Percentiles rank a stretch among this genome's conserved stretches.
Conservation (phyloP, 1,140 invertebrate species). For the Eulimnadia texana region DNA sequence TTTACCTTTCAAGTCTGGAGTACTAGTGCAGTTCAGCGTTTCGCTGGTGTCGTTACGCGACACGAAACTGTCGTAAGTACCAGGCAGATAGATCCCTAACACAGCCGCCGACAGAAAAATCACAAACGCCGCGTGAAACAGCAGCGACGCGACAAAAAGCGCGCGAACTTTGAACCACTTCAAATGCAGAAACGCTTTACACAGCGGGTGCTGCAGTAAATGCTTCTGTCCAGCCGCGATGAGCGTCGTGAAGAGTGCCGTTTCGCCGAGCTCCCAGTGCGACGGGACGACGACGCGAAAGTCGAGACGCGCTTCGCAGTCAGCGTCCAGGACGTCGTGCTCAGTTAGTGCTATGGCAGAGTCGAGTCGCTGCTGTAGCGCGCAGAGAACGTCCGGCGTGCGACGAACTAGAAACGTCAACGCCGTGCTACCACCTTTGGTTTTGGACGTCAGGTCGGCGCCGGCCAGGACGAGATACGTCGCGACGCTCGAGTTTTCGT, state of each 20-base stretch:
- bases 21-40: too few species aligned
- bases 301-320: conserved; percentile 63
- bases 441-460: conserved; percentile 66
- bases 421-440: conserved; percentile 64
- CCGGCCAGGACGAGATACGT: conserved; percentile 65
- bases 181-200: conserved; percentile 63
- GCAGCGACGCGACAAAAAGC: conserved; percentile 60
- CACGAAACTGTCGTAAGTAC: too few species aligned
- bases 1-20: too few species aligned
- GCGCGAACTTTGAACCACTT: conserved; percentile 82
- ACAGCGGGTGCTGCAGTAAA: conserved; percentile 62
- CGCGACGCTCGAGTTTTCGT: conserved; percentile 66
- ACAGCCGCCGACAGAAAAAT: conserved; percentile 60
- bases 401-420: conserved; percentile 62
- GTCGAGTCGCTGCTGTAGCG: conserved; percentile 55
- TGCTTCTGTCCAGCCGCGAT: conserved; percentile 70
- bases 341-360: conserved; percentile 58
- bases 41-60: too few species aligned
- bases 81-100: conserved; percentile 31
- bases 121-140: conserved; percentile 65
- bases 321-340: conserved; percentile 63
- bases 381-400: conserved; percentile 62
- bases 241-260: conserved; percentile 63
- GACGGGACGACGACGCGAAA: conserved; percentile 55
- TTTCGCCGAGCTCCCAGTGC: conserved; percentile 59